phyloP scores from a whole-genome alignment of 2,113 vertebrate genomes.

The Seriola aureovittata region DNA sequence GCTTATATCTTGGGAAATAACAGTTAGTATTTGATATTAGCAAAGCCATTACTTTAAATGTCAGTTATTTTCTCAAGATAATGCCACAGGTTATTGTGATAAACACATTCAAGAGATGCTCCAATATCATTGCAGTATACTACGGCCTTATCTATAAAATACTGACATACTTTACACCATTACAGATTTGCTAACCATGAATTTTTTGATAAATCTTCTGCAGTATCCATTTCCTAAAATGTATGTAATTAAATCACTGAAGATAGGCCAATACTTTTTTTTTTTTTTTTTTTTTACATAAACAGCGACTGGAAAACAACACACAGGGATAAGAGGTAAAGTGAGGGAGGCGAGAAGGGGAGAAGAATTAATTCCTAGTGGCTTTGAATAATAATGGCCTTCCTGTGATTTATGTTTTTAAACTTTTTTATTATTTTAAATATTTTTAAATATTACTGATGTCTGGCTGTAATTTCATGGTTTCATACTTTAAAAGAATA shows the following conservation, averaged over 20 bases:
- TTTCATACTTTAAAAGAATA: conserved; percentile 19
- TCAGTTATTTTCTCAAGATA: background rate
- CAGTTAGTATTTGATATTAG: too few relatives aligned
- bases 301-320: background rate
- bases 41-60: too few relatives aligned
- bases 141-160: background rate
- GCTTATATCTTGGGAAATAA: background rate
- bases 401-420: conserved; percentile 15
- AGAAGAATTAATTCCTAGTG: background rate
- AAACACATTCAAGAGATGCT: background rate
- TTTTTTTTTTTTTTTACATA: too few relatives aligned
- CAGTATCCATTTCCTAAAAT: background rate
- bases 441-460: conserved; percentile 5
- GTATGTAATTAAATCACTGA: background rate
- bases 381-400: conserved; percentile 13
- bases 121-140: background rate
- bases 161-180: background rate
- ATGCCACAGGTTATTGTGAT: background rate
- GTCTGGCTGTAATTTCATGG: background rate
- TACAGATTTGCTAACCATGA: background rate
- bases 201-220: background rate
- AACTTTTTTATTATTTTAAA: background rate
- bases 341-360: background rate
- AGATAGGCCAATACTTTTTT: background rate
- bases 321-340: background rate